Conservation (phyloP, 2,113 vertebrate genomes). For the Zapornia atra region DNA sequence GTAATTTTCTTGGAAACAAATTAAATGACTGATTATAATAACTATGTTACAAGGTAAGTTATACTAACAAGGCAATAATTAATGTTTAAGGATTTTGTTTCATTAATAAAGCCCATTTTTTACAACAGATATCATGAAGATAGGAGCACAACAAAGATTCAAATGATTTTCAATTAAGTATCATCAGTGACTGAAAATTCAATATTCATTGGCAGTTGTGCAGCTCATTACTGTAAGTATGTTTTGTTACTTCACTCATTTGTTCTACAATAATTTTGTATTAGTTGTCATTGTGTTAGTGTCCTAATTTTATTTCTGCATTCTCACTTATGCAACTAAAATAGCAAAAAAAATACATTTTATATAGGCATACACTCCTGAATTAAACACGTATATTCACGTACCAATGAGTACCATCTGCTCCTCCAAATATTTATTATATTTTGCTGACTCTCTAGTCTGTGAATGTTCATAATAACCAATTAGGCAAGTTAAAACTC, state of each 20-base stretch:
- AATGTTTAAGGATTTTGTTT: background rate
- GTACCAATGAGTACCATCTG: background rate
- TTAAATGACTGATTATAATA: background rate
- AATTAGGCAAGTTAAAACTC: background rate
- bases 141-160: background rate
- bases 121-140: background rate
- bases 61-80: background rate
- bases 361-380: background rate
- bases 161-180: background rate
- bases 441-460: background rate
- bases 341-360: background rate
- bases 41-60: background rate
- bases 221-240: background rate
- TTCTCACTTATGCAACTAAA: background rate
- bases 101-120: background rate
- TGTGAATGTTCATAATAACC: background rate
- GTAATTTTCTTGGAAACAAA: background rate
- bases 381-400: background rate
- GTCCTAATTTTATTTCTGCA: background rate
- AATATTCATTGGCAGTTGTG: background rate
- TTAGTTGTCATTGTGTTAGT: background rate
- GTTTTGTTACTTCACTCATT: background rate
- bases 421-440: conserved; percentile 1
- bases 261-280: background rate
- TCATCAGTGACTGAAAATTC: background rate